Conservation (phyloP, 2,888 invertebrate species). For the Dicyrtoma fusca region DNA sequence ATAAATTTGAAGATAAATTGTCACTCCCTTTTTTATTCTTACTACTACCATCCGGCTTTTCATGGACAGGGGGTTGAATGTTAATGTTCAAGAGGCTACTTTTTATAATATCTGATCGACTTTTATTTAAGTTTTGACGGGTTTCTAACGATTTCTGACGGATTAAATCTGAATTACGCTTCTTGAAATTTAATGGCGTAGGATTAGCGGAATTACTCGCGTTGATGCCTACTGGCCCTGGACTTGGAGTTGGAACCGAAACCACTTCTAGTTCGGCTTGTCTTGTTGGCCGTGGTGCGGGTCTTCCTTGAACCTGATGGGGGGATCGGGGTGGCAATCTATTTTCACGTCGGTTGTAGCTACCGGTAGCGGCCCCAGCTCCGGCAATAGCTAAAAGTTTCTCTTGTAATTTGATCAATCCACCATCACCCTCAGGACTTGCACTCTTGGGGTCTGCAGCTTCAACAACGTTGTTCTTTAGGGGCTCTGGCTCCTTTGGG, state of each 20-base stretch:
- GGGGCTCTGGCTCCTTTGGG: no score
- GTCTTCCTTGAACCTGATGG: background rate
- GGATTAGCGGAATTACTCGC: background rate
- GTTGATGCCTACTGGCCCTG: background rate
- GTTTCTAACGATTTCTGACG: conserved; percentile 49
- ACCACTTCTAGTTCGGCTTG: background rate
- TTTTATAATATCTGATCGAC: conserved; percentile 40
- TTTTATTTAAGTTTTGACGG: conserved; percentile 37
- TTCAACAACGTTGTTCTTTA: no score
- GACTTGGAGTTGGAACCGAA: background rate
- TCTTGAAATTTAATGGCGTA: conserved; percentile 46
- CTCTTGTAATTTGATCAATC: background rate
- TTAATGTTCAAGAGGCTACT: conserved; percentile 39
- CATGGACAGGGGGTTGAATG: background rate
- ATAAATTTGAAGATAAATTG: conserved; percentile 22
- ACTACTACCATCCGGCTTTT: background rate
- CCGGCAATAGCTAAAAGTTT: conserved; percentile 13
- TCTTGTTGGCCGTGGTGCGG: background rate
- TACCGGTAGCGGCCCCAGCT: no score
- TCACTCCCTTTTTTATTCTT: background rate
- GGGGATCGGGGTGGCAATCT: background rate
- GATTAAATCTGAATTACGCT: conserved; percentile 47
- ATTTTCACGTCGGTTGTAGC: conserved; percentile 15
- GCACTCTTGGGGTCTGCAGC: no score
- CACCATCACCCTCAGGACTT: no score